Conservation (phyloP, 1,140 invertebrate species). For the Mercenaria mercenaria region DNA sequence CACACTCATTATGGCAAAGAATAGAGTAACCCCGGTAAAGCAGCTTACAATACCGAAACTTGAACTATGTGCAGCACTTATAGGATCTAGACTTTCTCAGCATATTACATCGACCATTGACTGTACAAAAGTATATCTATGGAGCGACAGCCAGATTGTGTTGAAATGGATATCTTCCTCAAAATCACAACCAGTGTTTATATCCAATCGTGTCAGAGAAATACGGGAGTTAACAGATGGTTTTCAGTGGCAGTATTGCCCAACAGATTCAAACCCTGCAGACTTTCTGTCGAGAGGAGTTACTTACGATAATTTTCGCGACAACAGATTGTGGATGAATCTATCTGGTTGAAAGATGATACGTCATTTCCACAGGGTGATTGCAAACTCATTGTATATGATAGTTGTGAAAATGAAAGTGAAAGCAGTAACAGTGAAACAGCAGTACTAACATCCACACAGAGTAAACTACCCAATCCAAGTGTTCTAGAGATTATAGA, state of each 20-base stretch:
- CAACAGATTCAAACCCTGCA: too few species aligned
- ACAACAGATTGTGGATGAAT: too few species aligned
- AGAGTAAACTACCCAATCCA: too few species aligned
- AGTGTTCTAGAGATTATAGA: too few species aligned
- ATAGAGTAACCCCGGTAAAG: conserved; percentile 8
- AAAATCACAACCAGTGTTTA: neutral
- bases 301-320: too few species aligned
- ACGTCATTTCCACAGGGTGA: neutral
- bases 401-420: neutral
- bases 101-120: neutral
- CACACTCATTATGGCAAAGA: conserved; percentile 1
- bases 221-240: neutral
- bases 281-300: too few species aligned
- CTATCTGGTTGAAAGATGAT: neutral
- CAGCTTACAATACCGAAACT: conserved; percentile 19
- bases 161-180: neutral
- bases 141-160: conserved; percentile 20
- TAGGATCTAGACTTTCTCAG: neutral
- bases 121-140: neutral
- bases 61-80: neutral
- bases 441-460: too few species aligned
- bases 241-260: too few species aligned
- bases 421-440: too few species aligned
- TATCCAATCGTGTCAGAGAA: neutral
- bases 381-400: neutral